Evolutionary conservation across 2,113 vertebrate genomes (phyloP), one percentile per base, ranked within the genome.

Genomic region (Gasterosteus nipponicus): DNA sequence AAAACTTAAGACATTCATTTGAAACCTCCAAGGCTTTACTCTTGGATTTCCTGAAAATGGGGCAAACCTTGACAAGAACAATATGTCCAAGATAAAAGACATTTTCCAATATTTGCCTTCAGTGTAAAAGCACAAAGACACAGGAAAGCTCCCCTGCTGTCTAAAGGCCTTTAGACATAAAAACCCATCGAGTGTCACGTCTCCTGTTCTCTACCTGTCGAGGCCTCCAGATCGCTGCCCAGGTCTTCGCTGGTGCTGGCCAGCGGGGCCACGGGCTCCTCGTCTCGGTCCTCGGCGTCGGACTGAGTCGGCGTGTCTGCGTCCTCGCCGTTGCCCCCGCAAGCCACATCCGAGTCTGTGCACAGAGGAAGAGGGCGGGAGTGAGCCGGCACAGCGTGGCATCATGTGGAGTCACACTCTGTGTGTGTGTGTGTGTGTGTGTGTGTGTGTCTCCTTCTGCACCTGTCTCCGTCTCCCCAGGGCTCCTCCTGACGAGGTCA

Each of bases 381-480:
- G 29, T 81, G 41, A 81, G 58, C 22, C 15, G 12, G 64, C 5
- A 4, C 1, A 22, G 41, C 7, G 5, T 10, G 65, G 22, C 69
- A 58, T 75, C 85, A 77, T 62, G 57, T 14, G 81, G 75, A 71
- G 77, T 78, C 42, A 64, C 46, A 8, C n/a, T 33, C 14, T 33
- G 14, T 18, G 29, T 33, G 14, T 33, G 29, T 33, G 57, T 59
- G 57, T 39, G 33, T n/a, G 58, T 38, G 58, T 38, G 31, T 60
- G 72, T 57, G 29, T 73, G 41, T 57, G 47, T 68, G 12, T 74
- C 3, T 77, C 22, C 14, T 33, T 66, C 5, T 84, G 69, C 87
- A 95, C 97, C 97, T 93, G 95, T 94, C 79, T 96, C 94, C 42
- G 93, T 92, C 85, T 98, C 96, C 76, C 94, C 89, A 16, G 96